Percentiles rank a stretch among this genome's conserved stretches.
These are phyloP conservation scores for Caenorhabditis sp. DNA, from an alignment of 2,888 invertebrate genomes.

Conservation along the genomic window DNA sequence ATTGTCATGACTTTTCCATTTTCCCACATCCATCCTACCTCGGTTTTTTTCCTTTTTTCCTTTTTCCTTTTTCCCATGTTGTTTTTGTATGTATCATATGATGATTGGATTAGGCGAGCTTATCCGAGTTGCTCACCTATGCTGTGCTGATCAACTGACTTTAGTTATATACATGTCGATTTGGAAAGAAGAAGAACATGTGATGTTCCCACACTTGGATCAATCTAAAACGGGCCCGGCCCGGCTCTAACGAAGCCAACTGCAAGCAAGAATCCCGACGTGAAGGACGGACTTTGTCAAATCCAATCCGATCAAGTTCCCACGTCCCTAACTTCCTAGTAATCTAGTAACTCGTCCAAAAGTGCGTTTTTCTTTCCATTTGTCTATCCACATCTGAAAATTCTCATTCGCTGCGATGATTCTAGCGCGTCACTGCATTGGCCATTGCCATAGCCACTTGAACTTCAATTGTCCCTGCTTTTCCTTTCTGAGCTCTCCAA, in stretches of 20 bases:
- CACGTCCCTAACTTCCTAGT: slow-evolving; percentile 41
- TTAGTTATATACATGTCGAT: too few species aligned
- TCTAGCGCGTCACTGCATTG: too few species aligned
- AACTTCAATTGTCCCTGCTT: slow-evolving; percentile 44
- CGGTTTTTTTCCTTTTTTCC: background rate
- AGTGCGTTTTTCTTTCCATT: background rate
- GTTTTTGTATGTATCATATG: background rate
- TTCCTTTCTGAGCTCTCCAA: background rate
- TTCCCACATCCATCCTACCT: too few species aligned
- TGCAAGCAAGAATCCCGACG: too few species aligned
- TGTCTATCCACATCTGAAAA: too few species aligned
- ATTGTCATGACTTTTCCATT: too few species aligned
- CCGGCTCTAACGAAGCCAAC: too few species aligned
- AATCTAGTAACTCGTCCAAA: background rate
- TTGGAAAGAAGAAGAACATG: too few species aligned
- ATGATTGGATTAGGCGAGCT: slow-evolving; percentile 33
- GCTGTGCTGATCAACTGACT: too few species aligned
- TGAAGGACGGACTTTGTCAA: too few species aligned
- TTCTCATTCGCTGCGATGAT: too few species aligned
- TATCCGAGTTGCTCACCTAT: slow-evolving; percentile 3
- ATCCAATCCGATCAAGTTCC: slow-evolving; percentile 37
- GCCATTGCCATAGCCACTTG: slow-evolving; percentile 22
- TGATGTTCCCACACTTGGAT: slow-evolving; percentile 44
- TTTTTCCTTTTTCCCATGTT: too few species aligned
- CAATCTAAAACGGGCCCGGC: slow-evolving; percentile 3